A percentile compares a stretch with the other conserved stretches of the same genome.
Conservation (phyloP, 2,113 vertebrate genomes). For the Tonatia bakeri region DNA sequence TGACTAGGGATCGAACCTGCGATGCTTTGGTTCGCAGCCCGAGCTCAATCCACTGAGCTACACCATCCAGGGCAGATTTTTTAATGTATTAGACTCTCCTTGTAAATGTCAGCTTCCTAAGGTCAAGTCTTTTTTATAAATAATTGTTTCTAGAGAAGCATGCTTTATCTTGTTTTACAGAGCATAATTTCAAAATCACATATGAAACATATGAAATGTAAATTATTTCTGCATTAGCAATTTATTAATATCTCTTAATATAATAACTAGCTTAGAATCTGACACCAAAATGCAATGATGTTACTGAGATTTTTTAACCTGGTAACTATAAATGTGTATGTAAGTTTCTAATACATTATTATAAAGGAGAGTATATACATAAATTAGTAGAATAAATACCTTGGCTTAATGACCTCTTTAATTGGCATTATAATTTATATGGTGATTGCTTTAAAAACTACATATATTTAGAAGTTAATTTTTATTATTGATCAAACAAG, state of each 20-base stretch:
- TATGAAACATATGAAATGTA: background rate
- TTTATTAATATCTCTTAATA: background rate
- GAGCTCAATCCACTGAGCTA: too few species aligned
- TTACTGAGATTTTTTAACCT: background rate
- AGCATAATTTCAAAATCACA: background rate
- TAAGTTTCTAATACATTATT: background rate
- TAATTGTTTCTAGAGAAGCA: background rate
- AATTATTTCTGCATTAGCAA: background rate
- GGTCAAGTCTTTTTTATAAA: background rate
- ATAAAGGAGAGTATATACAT: background rate
- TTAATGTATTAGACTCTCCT: background rate
- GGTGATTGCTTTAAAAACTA: background rate
- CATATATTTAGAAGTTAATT: background rate
- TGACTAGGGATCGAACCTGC: too few species aligned
- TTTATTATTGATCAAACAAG: background rate
- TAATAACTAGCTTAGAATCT: background rate
- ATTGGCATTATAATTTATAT: background rate
- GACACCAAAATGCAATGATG: background rate
- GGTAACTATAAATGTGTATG: background rate
- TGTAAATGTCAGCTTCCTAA: background rate
- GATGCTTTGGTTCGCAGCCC: too few species aligned
- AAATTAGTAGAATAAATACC: background rate
- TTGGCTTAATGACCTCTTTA: background rate
- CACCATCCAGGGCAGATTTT: too few species aligned
- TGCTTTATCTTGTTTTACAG: background rate